Evolutionary conservation across 2,797 vertebrate genomes (phyloP), one percentile per base, ranked within the genome.

Genomic region (Hapalemur alaotrensis): DNA sequence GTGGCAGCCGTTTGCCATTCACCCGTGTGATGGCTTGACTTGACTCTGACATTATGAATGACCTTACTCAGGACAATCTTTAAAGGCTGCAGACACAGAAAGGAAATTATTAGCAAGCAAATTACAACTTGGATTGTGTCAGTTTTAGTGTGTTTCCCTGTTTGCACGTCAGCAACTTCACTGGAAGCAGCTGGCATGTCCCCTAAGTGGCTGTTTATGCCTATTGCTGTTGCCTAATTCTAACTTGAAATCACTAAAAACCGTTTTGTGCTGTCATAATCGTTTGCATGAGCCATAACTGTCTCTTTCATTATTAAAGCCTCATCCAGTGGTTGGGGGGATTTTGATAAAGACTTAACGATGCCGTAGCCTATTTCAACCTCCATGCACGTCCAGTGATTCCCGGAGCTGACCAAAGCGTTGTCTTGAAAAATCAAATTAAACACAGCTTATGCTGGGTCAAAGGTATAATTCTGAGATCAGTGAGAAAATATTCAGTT

Each of bases 261-360:
- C 76, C 83, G 67, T 90, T 97, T 97, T 95, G 76, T 83, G 86
- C 85, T 93, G 67, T 83, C 95, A 92, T 95, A 95, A 96, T 93
- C 73, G 0, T 91, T 92, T 97, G 83, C 70, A 85, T 91, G 69
- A 93, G 65, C 91, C 61, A 72, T 96, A 96, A 97, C 85, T 59
- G 94, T 87, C 80, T 93, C 52, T 93, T 97, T 95, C 79, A 93
- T 96, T 96, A 97, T 96, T 97, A 97, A 95, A 96, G 80, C 59
- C 70, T 83, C 63, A 89, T 91, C 78, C 43, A 85, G 7, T 23
- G 38, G 83, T 90, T 96, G 88, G 61, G 57, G 57, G 35, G 72
- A 92, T 93, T 97, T 94, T 97, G 94, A 96, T 89, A 96, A 96
- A 97, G 86, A 89, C 92, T 97, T 95, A 82, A 83, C 73, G 76